phyloP scores from a whole-genome alignment of 2,797 vertebrate species.

The Rhinatrema bivittatum region DNA sequence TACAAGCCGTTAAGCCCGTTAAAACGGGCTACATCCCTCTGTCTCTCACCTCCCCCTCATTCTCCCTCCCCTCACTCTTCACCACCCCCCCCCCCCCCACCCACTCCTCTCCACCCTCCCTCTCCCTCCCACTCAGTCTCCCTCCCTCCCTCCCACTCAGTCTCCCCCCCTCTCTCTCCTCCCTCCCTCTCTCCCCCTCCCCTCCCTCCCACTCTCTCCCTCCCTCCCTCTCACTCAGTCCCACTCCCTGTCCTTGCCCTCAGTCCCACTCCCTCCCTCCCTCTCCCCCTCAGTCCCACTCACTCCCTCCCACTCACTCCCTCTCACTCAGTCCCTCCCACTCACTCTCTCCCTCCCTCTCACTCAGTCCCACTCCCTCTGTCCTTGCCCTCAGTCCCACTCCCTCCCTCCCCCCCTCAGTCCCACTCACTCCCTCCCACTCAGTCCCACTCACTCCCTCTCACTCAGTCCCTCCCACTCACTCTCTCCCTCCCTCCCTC shows the following conservation, averaged over 20 bases:
- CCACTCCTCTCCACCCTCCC: fast-evolving
- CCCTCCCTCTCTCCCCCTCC: not conserved
- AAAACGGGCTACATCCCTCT: too few species aligned
- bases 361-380: not conserved
- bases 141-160: too few species aligned
- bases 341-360: not conserved
- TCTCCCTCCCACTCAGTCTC: too few species aligned
- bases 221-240: not conserved
- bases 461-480: not conserved
- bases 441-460: not conserved
- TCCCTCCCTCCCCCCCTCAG: not conserved
- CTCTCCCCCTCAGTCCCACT: not conserved
- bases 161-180: too few species aligned
- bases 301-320: not conserved
- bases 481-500: not conserved
- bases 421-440: not conserved
- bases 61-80: not conserved
- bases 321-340: not conserved
- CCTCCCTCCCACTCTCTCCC: not conserved
- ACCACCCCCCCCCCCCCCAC: not conserved
- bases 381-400: fast-evolving
- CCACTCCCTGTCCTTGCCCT: too few species aligned
- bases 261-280: too few species aligned
- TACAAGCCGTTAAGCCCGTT: too few species aligned
- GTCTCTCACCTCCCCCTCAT: too few species aligned